Conservation (phyloP, 2,888 invertebrate genomes). For the Copidosoma aretas region DNA sequence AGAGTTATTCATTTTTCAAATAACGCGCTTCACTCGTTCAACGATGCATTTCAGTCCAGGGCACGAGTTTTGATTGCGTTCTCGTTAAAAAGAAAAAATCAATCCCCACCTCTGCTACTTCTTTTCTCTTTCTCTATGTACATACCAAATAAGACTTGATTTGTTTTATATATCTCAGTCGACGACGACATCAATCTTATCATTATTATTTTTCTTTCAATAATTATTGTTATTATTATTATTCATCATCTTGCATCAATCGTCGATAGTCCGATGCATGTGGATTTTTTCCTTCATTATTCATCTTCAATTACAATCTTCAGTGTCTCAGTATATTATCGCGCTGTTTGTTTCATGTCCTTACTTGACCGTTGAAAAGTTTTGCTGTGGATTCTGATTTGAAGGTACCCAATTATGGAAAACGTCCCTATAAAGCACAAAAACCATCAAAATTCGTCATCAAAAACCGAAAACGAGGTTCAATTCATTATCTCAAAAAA, state of each 20-base stretch:
- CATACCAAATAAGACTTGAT: slow-evolving; percentile 41
- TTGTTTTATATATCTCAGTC: slow-evolving; percentile 35
- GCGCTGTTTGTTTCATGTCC: slow-evolving; percentile 6
- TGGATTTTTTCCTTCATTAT: slow-evolving; percentile 24
- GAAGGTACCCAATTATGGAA: slow-evolving; percentile 89
- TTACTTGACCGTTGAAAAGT: slow-evolving; percentile 82
- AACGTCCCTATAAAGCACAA: slow-evolving; percentile 74
- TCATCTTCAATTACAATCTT: neutral
- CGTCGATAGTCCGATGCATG: slow-evolving; percentile 37
- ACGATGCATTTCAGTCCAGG: slow-evolving; percentile 38
- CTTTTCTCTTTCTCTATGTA: slow-evolving; percentile 34
- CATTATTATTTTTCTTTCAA: too few relatives aligned
- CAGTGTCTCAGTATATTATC: slow-evolving; percentile 3
- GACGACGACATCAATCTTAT: slow-evolving; percentile 25
- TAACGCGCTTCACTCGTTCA: slow-evolving; percentile 7
- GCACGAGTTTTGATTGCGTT: slow-evolving; percentile 41
- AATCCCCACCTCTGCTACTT: slow-evolving; percentile 16
- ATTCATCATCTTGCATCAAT: neutral
- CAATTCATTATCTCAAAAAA: too few relatives aligned
- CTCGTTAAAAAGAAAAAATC: slow-evolving; percentile 32
- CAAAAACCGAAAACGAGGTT: too few relatives aligned
- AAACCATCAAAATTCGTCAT: too few relatives aligned
- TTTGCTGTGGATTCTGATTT: slow-evolving; percentile 80
- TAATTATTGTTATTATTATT: too few relatives aligned
- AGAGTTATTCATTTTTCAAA: slow-evolving; percentile 16